Percentiles rank a stretch among this genome's conserved stretches.
These are phyloP conservation scores for Lacerta viridis DNA, from an alignment of 2,797 vertebrate species.

Conservation along the genomic window DNA sequence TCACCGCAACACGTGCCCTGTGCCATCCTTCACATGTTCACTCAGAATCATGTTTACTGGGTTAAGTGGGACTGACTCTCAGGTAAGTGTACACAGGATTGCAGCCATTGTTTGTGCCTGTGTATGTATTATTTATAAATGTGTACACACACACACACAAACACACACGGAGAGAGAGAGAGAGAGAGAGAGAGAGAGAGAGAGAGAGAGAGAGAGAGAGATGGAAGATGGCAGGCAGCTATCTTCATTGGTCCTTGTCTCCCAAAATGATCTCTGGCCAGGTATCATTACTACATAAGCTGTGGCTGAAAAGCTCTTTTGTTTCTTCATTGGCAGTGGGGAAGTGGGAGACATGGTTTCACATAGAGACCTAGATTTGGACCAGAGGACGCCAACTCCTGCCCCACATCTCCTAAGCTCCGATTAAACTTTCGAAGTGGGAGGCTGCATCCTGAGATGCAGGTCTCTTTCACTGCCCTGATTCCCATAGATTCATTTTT, in stretches of 20 bases:
- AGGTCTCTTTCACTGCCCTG: too few species aligned
- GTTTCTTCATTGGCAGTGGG: neutral
- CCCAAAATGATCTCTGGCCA: neutral
- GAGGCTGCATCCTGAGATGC: neutral
- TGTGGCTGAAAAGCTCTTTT: neutral
- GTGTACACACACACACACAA: neutral
- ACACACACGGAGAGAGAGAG: too few species aligned
- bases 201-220: too few species aligned
- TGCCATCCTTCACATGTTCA: neutral
- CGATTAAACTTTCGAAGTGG: neutral
- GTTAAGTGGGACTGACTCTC: too few species aligned
- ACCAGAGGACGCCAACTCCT: neutral
- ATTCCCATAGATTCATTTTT: too few species aligned
- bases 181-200: too few species aligned
- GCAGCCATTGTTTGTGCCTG: neutral
- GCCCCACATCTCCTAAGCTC: neutral
- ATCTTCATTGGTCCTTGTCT: neutral
- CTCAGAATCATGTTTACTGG: too few species aligned
- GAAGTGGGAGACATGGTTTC: neutral
- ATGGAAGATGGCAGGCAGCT: neutral
- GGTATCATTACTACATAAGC: neutral
- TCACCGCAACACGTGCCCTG: neutral
- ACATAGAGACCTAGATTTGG: neutral
- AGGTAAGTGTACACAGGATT: neutral
- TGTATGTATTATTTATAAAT: neutral